Evolutionary conservation across 2,888 invertebrate genomes (phyloP).

Genomic region (Lepidocyrtoides sp.): DNA sequence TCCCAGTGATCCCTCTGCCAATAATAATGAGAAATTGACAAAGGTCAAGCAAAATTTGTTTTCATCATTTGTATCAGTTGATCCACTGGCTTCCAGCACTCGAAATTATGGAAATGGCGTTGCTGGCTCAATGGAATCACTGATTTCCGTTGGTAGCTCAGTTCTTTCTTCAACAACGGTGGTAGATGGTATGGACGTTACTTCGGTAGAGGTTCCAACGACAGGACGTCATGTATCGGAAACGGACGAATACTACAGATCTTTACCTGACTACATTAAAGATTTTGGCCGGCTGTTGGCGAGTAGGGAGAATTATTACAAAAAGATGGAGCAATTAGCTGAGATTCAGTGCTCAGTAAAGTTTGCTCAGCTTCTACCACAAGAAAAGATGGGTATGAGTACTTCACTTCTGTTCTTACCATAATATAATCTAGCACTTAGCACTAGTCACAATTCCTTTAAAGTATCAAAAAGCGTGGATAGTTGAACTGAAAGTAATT

Average conservation of each 20-base stretch:
- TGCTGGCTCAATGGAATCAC: constrained; percentile 52
- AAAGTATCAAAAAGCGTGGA: no score
- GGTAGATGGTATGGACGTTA: constrained; percentile 9
- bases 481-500: no score
- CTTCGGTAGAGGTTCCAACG: background rate
- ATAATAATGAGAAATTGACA: no score
- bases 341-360: background rate
- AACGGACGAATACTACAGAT: background rate
- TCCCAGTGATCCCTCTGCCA: background rate
- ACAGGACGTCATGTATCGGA: background rate
- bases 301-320: background rate
- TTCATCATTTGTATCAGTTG: constrained; percentile 56
- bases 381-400: constrained; percentile 60
- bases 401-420: no score
- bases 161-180: background rate
- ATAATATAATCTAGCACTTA: no score
- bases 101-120: constrained; percentile 69
- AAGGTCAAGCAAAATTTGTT: constrained; percentile 64
- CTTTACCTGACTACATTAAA: constrained; percentile 43
- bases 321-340: constrained; percentile 29
- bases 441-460: no score
- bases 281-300: constrained; percentile 17
- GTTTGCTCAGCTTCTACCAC: constrained; percentile 29
- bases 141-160: constrained; percentile 42
- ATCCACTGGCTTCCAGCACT: constrained; percentile 63